Base-by-base conservation (phyloP, 2,888 invertebrate genomes). In the Cephus sareptanus region DNA sequence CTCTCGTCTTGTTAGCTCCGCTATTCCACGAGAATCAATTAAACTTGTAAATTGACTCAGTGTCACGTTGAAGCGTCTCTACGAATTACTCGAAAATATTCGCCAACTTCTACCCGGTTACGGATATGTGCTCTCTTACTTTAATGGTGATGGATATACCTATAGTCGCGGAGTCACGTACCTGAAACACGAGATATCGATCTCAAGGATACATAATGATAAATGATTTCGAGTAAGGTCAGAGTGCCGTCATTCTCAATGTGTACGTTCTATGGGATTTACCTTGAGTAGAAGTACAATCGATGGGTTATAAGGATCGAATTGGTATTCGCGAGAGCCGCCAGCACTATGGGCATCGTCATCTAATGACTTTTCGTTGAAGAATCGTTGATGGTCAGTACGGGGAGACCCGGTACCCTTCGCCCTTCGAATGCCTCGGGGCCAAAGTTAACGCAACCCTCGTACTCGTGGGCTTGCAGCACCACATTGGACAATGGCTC, bases 401-500 rank as follows among this genome's bases (percentile, higher is more conserved):
- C 9, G 9, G 13, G 37, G 30, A 13, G 34, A 75, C 70, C 34
- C 56, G 73, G 69, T 75, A 34, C 71, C 34, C 30, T 35, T 71
- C 73, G 23, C 56, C 40, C 33, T 75, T 69, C 35, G 31, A 71
- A 75, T 75, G 78, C 78, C 78, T 78, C 69, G 31, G 40, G 77
- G 77, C 74, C 77, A 77, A 77, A 73, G 74, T 76, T 76, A 76
- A 70, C 76, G 73, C 77, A 56, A 77, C 73, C 77, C 77, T 73
- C 74, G 68, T 23, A 71, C 6, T 15, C 31, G 71, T 71, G 31
- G 12, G 71, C 33, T 71, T 71, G 71, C 31, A 31, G 71, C 31
- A 31, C 71, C 33, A 79, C 76, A 80, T 78, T 76, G 75, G 78
- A 80, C 76, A 76, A 68, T 73, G 69, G 76, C 81, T 81, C 80